A percentile compares a stretch with the other conserved stretches of the same genome.
phyloP scores from a whole-genome alignment of 2,113 vertebrate genomes.

The Stictonetta naevosa region DNA sequence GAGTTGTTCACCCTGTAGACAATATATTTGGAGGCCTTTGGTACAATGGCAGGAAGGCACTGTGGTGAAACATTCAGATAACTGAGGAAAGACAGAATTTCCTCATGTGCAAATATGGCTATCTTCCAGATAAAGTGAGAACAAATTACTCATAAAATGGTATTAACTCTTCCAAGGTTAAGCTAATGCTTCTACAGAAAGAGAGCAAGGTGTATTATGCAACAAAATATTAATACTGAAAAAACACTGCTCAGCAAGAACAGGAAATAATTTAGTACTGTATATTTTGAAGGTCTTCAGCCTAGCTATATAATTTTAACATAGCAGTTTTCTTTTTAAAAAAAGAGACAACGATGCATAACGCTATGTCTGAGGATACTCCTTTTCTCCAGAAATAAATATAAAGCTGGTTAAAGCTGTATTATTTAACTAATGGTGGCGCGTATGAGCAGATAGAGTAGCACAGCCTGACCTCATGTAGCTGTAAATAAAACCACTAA shows the following conservation, averaged over 20 bases:
- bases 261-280: slow-evolving; percentile 64
- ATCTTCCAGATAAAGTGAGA: slow-evolving; percentile 74
- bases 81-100: slow-evolving; percentile 78
- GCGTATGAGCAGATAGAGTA: background rate
- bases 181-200: slow-evolving; percentile 29
- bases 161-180: slow-evolving; percentile 46
- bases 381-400: slow-evolving; percentile 52
- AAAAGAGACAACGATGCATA: background rate
- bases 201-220: background rate
- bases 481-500: slow-evolving; percentile 37
- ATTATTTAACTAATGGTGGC: background rate
- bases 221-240: slow-evolving; percentile 52
- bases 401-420: slow-evolving; percentile 32
- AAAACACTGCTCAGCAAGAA: slow-evolving; percentile 40
- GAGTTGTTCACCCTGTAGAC: slow-evolving; percentile 52
- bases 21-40: slow-evolving; percentile 63
- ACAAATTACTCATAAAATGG: slow-evolving; percentile 47
- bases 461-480: slow-evolving; percentile 10
- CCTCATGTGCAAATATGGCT: slow-evolving; percentile 80
- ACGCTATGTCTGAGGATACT: background rate
- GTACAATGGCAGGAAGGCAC: slow-evolving; percentile 85
- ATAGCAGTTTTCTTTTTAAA: background rate
- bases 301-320: background rate
- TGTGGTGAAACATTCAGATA: slow-evolving; percentile 81
- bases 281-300: slow-evolving; percentile 7